phyloP scores from a whole-genome alignment of 2,113 vertebrate species.

The Aegotheles bennettii region DNA sequence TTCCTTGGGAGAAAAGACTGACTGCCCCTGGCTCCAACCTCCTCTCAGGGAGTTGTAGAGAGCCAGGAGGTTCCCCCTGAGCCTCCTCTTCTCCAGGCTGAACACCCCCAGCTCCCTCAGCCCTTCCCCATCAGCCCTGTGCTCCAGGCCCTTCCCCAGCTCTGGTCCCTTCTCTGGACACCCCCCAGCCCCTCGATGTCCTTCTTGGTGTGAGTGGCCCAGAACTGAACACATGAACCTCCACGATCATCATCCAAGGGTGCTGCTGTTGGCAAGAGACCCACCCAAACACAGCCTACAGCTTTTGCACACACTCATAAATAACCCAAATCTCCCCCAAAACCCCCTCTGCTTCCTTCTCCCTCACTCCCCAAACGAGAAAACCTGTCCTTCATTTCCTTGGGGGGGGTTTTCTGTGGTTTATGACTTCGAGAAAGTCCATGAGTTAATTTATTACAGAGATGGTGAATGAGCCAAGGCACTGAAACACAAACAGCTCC shows the following conservation, averaged over 20 bases:
- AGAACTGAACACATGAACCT: neutral
- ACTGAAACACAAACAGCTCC: neutral
- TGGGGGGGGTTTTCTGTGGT: neutral
- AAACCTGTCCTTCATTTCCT: neutral
- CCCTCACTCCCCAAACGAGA: neutral
- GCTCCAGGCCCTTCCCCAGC: too few relatives aligned
- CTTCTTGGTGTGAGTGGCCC: too few relatives aligned
- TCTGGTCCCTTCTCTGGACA: too few relatives aligned
- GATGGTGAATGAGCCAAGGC: neutral
- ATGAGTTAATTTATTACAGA: neutral
- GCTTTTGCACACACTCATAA: neutral
- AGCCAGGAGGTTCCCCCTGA: too few relatives aligned
- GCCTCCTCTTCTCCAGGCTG: too few relatives aligned
- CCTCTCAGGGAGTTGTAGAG: too few relatives aligned
- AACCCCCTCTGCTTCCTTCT: neutral
- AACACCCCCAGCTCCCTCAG: too few relatives aligned
- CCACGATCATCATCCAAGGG: accelerated
- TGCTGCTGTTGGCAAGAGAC: neutral
- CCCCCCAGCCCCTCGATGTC: too few relatives aligned
- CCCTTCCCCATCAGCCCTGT: too few relatives aligned
- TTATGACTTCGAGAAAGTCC: neutral
- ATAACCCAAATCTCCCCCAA: neutral
- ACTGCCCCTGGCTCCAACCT: too few relatives aligned
- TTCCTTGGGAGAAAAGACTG: too few relatives aligned
- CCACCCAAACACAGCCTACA: neutral